A percentile compares a stretch with the other conserved stretches of the same genome.
Conservation (phyloP, 2,113 vertebrate genomes). For the Aphelocoma coerulescens region DNA sequence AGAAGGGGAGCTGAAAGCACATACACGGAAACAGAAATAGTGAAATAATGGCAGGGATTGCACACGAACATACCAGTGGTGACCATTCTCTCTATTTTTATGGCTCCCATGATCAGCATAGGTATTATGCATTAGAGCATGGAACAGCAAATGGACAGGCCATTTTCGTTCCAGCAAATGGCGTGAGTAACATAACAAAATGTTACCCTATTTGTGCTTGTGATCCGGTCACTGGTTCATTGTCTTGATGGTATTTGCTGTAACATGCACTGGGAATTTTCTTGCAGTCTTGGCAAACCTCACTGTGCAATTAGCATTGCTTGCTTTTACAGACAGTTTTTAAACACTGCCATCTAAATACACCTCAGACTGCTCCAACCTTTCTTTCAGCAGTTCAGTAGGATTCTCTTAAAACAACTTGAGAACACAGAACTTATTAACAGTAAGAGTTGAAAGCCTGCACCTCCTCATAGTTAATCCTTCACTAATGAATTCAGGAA, state of each 20-base stretch:
- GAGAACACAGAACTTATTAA: neutral
- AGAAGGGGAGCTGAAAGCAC: neutral
- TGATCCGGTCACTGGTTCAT: neutral
- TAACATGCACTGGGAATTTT: neutral
- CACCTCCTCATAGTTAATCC: neutral
- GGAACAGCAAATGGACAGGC: neutral
- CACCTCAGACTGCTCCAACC: neutral
- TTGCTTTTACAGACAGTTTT: conserved; percentile 8
- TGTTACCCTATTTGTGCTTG: neutral
- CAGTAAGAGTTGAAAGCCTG: neutral
- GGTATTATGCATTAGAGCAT: neutral
- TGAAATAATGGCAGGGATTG: neutral
- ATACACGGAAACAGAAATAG: neutral
- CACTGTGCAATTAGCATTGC: neutral
- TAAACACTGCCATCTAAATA: neutral
- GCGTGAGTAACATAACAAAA: neutral
- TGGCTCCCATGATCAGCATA: neutral
- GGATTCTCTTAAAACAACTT: neutral
- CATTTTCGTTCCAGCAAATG: neutral
- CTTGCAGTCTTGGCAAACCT: neutral
- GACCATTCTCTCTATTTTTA: neutral
- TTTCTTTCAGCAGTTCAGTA: neutral
- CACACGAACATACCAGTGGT: accelerated
- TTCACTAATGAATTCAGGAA: neutral
- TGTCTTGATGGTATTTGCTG: neutral